Percentiles rank a stretch among this genome's conserved stretches.
Evolutionary conservation across 2,888 invertebrate genomes (phyloP).

Genomic region (Euzetes globulus): DNA sequence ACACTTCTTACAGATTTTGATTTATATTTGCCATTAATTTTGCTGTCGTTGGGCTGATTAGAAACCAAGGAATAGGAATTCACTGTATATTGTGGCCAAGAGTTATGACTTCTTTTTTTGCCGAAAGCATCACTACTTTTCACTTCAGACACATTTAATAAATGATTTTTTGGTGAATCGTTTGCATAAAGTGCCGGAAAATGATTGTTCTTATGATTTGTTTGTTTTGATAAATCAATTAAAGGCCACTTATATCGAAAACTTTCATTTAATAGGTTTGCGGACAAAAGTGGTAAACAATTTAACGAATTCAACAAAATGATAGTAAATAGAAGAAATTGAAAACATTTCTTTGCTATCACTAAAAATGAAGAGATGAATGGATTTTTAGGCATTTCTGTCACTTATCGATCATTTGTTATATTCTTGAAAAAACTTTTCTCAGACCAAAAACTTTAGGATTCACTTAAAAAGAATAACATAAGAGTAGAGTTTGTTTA

Average conservation of each 20-base stretch:
- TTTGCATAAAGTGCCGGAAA: too few relatives aligned
- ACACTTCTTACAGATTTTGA: not conserved
- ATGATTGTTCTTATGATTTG: too few relatives aligned
- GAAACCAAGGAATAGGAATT: too few relatives aligned
- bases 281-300: too few relatives aligned
- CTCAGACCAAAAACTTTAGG: not conserved
- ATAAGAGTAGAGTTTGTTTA: conserved; percentile 11
- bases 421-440: not conserved
- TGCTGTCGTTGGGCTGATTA: too few relatives aligned
- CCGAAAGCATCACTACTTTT: not conserved
- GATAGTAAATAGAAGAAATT: too few relatives aligned
- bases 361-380: not conserved
- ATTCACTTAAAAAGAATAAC: not conserved
- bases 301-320: too few relatives aligned
- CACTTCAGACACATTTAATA: not conserved
- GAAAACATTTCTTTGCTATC: not conserved
- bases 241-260: too few relatives aligned
- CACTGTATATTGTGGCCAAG: not conserved
- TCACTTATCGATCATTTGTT: not conserved
- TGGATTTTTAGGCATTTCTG: not conserved
- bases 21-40: not conserved
- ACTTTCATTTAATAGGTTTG: too few relatives aligned
- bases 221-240: not conserved
- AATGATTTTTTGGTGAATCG: not conserved
- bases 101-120: not conserved